Conservation (phyloP, 2,797 vertebrate species). For the Bovichtus diacanthus region DNA sequence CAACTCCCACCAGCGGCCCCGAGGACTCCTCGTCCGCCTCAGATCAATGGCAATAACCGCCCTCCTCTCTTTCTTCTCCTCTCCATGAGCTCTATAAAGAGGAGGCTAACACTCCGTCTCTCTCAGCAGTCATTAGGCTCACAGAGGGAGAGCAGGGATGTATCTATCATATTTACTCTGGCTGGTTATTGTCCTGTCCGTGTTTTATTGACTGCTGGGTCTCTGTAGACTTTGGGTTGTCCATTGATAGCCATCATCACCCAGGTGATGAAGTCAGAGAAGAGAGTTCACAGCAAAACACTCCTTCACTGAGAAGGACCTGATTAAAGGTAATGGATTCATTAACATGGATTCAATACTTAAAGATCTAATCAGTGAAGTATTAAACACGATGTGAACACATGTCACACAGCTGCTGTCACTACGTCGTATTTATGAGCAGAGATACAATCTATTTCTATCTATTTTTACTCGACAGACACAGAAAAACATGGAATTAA, state of each 20-base stretch:
- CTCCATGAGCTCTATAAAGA: conserved; percentile 48
- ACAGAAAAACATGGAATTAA: no score
- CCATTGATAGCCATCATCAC: not conserved
- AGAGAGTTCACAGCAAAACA: not conserved
- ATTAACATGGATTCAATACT: not conserved
- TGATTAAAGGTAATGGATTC: not conserved
- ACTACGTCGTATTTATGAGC: no score
- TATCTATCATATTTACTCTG: conserved; percentile 51
- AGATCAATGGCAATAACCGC: conserved; percentile 69
- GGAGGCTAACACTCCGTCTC: conserved; percentile 21
- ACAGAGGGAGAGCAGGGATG: conserved; percentile 14
- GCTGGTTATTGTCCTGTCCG: conserved; percentile 41
- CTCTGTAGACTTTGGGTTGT: not conserved
- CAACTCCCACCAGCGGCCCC: conserved; percentile 32
- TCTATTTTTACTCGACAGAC: no score
- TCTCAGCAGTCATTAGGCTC: conserved; percentile 45
- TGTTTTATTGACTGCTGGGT: conserved; percentile 31
- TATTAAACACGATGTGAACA: not conserved
- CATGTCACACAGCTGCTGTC: no score
- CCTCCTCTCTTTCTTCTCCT: not conserved
- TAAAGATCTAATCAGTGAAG: not conserved
- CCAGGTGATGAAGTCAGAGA: conserved; percentile 8
- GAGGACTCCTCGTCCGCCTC: conserved; percentile 24
- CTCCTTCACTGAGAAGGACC: not conserved
- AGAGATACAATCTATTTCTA: no score